phyloP scores from a whole-genome alignment of 2,797 vertebrate species.

The Acanthurus leucopareius region DNA sequence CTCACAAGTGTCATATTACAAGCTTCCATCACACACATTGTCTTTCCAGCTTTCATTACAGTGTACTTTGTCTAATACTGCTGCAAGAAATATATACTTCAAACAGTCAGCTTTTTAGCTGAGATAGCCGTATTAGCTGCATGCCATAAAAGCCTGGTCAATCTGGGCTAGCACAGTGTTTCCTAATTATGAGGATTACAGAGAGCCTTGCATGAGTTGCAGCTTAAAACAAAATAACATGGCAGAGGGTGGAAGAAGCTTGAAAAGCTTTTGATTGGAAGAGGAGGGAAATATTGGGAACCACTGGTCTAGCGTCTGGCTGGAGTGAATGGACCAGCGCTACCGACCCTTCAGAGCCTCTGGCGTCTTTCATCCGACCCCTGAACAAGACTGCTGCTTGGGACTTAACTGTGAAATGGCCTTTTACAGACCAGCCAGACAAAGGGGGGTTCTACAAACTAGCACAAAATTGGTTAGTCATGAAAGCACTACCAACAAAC shows the following conservation, averaged over 20 bases:
- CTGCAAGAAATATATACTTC: slow-evolving; percentile 78
- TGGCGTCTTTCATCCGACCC: slow-evolving; percentile 71
- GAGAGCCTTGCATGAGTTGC: slow-evolving; percentile 73
- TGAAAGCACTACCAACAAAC: slow-evolving; percentile 77
- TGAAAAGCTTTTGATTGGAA: slow-evolving; percentile 59
- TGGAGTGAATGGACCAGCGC: slow-evolving; percentile 75
- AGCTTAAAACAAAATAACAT: slow-evolving; percentile 69
- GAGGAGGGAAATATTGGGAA: slow-evolving; percentile 65
- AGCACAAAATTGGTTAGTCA: slow-evolving; percentile 83
- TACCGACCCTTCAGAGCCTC: slow-evolving; percentile 75
- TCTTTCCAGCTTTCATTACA: slow-evolving; percentile 76
- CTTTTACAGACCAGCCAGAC: slow-evolving; percentile 82
- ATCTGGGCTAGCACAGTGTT: slow-evolving; percentile 78
- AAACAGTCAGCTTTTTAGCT: slow-evolving; percentile 73
- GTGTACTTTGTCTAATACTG: slow-evolving; percentile 75
- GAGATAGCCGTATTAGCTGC: slow-evolving; percentile 83
- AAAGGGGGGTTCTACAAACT: slow-evolving; percentile 70
- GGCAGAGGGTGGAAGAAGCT: slow-evolving; percentile 62
- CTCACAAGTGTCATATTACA: slow-evolving; percentile 71
- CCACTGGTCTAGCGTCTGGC: slow-evolving; percentile 78
- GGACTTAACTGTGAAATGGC: slow-evolving; percentile 82
- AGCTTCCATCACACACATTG: slow-evolving; percentile 69
- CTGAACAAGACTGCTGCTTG: slow-evolving; percentile 79
- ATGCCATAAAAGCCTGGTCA: slow-evolving; percentile 77
- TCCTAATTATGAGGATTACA: slow-evolving; percentile 68